phyloP scores from a whole-genome alignment of 2,797 vertebrate genomes.

The Rhabdomys pumilio region DNA sequence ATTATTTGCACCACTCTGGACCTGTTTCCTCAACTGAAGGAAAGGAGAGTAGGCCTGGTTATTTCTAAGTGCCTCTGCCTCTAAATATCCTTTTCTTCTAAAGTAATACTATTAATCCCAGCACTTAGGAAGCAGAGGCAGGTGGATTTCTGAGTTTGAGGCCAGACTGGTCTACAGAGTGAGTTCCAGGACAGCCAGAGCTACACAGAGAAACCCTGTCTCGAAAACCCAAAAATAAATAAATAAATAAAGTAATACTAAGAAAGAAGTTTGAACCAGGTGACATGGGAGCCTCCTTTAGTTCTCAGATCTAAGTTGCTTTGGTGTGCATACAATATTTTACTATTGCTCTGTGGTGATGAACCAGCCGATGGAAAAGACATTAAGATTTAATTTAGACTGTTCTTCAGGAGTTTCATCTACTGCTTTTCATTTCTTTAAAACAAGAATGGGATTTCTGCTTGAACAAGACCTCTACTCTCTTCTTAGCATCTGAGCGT shows the following conservation, averaged over 20 bases:
- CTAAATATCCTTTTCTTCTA: constrained; percentile 21
- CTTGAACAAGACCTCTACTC: not conserved
- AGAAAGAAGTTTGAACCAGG: constrained; percentile 44
- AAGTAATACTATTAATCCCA: not conserved
- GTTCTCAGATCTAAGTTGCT: constrained; percentile 13
- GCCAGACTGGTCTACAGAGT: no score
- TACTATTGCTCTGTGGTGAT: not conserved
- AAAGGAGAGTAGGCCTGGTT: not conserved
- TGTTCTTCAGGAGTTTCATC: constrained; percentile 32
- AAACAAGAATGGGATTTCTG: constrained; percentile 50
- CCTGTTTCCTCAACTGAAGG: constrained; percentile 26
- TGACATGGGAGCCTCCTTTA: not conserved
- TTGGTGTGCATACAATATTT: not conserved
- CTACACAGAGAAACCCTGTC: no score
- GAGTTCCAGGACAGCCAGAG: no score
- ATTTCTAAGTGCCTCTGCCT: constrained; percentile 42
- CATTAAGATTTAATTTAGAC: constrained; percentile 53
- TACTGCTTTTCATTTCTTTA: constrained; percentile 27
- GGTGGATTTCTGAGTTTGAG: no score
- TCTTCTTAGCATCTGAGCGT: not conserved
- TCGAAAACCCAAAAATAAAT: no score
- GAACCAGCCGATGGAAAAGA: not conserved
- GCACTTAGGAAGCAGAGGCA: no score
- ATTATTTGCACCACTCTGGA: constrained; percentile 18
- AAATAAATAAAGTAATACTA: not conserved